Base-by-base conservation (phyloP, 2,888 invertebrate genomes). In the Eudasyphora cyanicolor region DNA sequence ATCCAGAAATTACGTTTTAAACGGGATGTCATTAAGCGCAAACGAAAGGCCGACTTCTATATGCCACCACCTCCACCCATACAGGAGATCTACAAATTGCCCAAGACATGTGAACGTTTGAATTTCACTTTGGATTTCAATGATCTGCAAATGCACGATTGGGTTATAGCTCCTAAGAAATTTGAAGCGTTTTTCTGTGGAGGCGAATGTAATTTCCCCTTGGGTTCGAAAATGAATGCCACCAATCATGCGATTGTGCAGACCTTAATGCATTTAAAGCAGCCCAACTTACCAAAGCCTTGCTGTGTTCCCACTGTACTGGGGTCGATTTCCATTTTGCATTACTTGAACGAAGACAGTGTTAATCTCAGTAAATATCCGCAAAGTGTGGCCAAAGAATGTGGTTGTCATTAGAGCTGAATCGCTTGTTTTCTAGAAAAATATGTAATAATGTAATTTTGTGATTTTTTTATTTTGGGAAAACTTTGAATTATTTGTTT, bases 241-340 rank as follows among this genome's bases (percentile, higher is more conserved):
- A 98, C 98, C 21, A 98, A 98, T 92, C 98, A 98, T 92, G 98
- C 98, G 12, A 98, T 98, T 86, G 97, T 98, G 3, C 98, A 98
- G 91, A 97, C 97, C 0, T 92, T 98, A 85, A 97, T 97, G 82
- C 97, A 98, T 92, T 93, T 97, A 29, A 94, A 97, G 90, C 95
- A 95, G 86, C 96, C 97, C 0, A 94, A 95, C 92, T 95, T 96
- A 78, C 98, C 98, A 5, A 97, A 97, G 89, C 97, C 98, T 0
- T 97, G 97, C 87, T 98, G 98, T 92, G 98, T 98, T 3, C 98
- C 98, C 8, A 97, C 97, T 64, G 96, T 96, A 90, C 93, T 98
- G 79, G 95, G 95, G 0, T 95, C 97, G 0, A 97, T 98, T 89
- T 97, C 97, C 0, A 97, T 98, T 75, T 93, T 98, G 57, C 97